Evolutionary conservation across 1,140 invertebrate genomes (phyloP).

Genomic region (Condylostylus longicornis): DNA sequence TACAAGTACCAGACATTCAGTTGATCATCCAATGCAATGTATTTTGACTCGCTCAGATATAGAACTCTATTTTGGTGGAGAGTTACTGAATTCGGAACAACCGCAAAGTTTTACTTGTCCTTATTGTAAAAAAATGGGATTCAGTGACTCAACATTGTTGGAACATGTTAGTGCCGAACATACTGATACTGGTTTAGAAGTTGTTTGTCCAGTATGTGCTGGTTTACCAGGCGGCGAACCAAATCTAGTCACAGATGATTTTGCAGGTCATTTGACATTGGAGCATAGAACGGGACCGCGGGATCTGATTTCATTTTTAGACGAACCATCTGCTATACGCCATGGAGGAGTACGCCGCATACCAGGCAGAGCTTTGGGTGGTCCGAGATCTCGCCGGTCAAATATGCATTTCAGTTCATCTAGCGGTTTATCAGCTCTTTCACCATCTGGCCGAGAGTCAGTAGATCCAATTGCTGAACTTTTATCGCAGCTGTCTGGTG

Average conservation of each 20-base stretch:
- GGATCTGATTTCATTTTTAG: constrained; percentile 76
- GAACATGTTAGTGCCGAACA: constrained; percentile 70
- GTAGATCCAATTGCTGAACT: constrained; percentile 89
- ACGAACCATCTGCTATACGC: constrained; percentile 69
- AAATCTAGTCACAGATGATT: constrained; percentile 94
- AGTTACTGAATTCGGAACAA: constrained; percentile 73
- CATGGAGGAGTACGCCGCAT: constrained; percentile 70
- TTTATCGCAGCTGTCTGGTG: constrained; percentile 80
- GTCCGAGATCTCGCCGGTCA: constrained; percentile 56
- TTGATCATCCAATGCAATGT: constrained; percentile 96
- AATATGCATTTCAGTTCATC: constrained; percentile 86
- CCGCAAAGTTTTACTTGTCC: constrained; percentile 94
- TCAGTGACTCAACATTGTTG: constrained; percentile 77
- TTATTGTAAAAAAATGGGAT: constrained; percentile 90
- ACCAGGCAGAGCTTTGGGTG: constrained; percentile 60
- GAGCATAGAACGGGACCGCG: constrained; percentile 80
- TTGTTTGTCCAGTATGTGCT: constrained; percentile 92
- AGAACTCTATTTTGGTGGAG: constrained; percentile 91
- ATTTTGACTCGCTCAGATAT: constrained; percentile 93
- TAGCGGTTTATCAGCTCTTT: constrained; percentile 60
- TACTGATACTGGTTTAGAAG: constrained; percentile 34
- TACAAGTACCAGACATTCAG: constrained; percentile 80
- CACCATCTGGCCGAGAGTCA: constrained; percentile 72
- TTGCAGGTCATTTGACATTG: constrained; percentile 85
- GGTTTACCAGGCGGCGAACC: constrained; percentile 89